A percentile compares a stretch with the other conserved stretches of the same genome.
These are phyloP conservation scores for Morpho achilles DNA, from an alignment of 2,888 invertebrate species.

Conservation along the genomic window DNA sequence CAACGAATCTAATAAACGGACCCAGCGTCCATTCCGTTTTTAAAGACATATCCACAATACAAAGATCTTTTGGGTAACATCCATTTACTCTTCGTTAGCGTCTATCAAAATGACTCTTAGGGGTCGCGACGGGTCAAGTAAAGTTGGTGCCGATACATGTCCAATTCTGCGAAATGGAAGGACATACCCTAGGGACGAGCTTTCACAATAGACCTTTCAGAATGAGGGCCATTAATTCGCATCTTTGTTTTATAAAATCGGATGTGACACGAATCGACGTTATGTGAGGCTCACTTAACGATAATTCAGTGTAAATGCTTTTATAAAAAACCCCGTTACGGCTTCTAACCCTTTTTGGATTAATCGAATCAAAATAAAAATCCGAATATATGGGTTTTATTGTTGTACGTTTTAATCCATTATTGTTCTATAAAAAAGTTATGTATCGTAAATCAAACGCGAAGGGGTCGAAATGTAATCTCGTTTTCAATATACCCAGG, in stretches of 20 bases:
- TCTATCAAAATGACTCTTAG: slow-evolving; percentile 48
- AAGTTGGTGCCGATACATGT: slow-evolving; percentile 58
- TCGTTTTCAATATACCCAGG: slow-evolving; percentile 17
- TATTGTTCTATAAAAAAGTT: slow-evolving; percentile 27
- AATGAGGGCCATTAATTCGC: slow-evolving; percentile 75
- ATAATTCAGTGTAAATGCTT: slow-evolving; percentile 49
- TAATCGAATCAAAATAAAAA: slow-evolving; percentile 31
- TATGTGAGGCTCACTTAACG: slow-evolving; percentile 61
- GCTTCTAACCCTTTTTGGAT: slow-evolving; percentile 25
- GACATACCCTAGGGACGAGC: slow-evolving; percentile 67
- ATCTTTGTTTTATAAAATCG: slow-evolving; percentile 76
- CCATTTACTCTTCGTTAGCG: slow-evolving; percentile 43
- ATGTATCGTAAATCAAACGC: slow-evolving; percentile 30
- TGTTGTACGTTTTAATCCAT: slow-evolving; percentile 15
- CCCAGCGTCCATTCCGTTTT: slow-evolving; percentile 71
- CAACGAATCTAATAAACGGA: slow-evolving; percentile 73
- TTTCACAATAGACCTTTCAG: slow-evolving; percentile 71
- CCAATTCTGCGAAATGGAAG: slow-evolving; percentile 75
- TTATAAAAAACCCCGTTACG: slow-evolving; percentile 25
- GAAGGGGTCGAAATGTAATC: slow-evolving; percentile 17
- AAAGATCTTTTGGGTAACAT: slow-evolving; percentile 46
- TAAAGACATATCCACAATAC: slow-evolving; percentile 55
- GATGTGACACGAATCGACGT: slow-evolving; percentile 69
- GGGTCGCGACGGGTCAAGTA: slow-evolving; percentile 47
- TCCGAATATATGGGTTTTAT: slow-evolving; percentile 25